phyloP scores from a whole-genome alignment of 2,888 invertebrate genomes.

The Rhorus exstirpatorius region DNA sequence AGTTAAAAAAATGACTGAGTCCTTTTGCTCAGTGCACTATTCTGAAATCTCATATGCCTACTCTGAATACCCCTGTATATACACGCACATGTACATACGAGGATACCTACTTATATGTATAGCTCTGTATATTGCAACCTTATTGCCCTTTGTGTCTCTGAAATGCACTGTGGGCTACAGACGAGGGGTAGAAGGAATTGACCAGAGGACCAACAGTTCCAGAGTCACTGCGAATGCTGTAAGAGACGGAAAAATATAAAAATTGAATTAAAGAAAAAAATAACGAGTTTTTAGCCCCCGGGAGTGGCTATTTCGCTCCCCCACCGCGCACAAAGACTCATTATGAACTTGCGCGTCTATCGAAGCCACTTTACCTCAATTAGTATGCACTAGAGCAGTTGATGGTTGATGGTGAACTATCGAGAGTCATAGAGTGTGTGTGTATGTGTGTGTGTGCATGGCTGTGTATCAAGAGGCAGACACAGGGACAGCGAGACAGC shows the following conservation, averaged over 20 bases:
- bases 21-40: too few species aligned
- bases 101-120: constrained; percentile 1
- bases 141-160: constrained; percentile 50
- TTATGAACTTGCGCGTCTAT: constrained; percentile 46
- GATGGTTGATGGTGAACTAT: constrained; percentile 81
- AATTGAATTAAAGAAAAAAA: not conserved
- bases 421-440: constrained; percentile 40
- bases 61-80: too few species aligned
- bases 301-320: not conserved
- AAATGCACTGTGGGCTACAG: constrained; percentile 27
- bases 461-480: constrained; percentile 24
- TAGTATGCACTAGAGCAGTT: constrained; percentile 82
- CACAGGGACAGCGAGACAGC: constrained; percentile 24
- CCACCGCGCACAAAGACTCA: not conserved
- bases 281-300: not conserved
- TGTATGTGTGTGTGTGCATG: too few species aligned
- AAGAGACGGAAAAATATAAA: constrained; percentile 11
- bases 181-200: constrained; percentile 48
- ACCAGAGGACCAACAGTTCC: constrained; percentile 44
- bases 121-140: constrained; percentile 15
- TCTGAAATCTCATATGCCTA: too few species aligned
- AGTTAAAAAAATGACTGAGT: too few species aligned
- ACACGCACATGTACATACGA: not conserved
- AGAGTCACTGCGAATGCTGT: constrained; percentile 14
- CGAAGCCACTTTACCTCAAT: constrained; percentile 79